Base-by-base conservation (phyloP, 2,888 invertebrate species). In the Parelbella ahira region DNA sequence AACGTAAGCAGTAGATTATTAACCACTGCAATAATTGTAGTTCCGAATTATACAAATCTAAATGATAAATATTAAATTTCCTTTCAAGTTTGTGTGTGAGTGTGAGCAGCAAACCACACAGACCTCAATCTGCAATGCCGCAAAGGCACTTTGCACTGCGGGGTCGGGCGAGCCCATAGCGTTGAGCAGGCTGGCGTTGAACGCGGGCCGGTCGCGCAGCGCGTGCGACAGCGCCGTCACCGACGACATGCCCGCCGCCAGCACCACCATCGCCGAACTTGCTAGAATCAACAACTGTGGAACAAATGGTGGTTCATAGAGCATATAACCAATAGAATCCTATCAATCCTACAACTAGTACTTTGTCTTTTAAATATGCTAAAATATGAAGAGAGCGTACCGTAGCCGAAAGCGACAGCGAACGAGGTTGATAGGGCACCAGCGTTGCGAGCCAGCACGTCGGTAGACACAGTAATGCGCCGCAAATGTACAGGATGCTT, bases 41-140 rank as follows among this genome's bases (percentile, higher is more conserved):
- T n/a, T n/a, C n/a, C n/a, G n/a, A n/a, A n/a, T n/a, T n/a, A n/a
- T n/a, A n/a, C n/a, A n/a, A n/a, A n/a, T n/a, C n/a, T n/a, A 15
- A 15, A 4, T 3, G 4, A 15, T 3, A 15, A 4, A 15, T 3
- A 15, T 15, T 2, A 3, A 4, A 15, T 4, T 15, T 15, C 15
- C 3, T 15, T 4, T 4, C 15, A 15, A 15, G 15, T 15, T 15
- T 2, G 2, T 3, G 15, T 15, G 15, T 4, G 2, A 15, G 15
- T 15, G 15, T 15, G 3, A 15, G 15, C 15, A 15, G 4, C 4
- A 15, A 15, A 15, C 15, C 13, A 29, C 5, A 7, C 9, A 5
- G 3, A 83, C 86, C 68, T 84, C 80, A 29, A 77, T 56, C 53
- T 86, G 86, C 84, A 86, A 83, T 4, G 80, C 64, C 3, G 74